Percentiles rank a stretch among this genome's conserved stretches.
Conservation (phyloP, 1,140 invertebrate genomes). For the Trichonephila clavata region DNA sequence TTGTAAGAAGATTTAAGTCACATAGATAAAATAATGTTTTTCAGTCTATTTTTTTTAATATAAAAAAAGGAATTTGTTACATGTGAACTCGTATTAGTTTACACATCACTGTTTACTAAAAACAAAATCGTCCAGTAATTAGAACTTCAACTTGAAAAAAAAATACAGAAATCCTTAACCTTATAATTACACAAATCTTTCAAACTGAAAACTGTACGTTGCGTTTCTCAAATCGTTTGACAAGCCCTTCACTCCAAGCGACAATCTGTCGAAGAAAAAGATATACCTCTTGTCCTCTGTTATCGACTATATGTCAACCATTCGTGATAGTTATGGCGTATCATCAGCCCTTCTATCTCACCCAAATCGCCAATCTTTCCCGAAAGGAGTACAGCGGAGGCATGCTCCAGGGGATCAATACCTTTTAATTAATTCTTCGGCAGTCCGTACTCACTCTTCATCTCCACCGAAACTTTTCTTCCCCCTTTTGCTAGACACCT, state of each 20-base stretch:
- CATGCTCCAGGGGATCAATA: background rate
- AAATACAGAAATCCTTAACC: too few relatives aligned
- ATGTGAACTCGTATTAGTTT: too few relatives aligned
- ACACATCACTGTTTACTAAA: too few relatives aligned
- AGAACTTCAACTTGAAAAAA: too few relatives aligned
- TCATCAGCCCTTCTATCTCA: constrained; percentile 15
- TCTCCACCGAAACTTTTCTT: background rate
- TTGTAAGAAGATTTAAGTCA: too few relatives aligned
- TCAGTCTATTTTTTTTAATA: too few relatives aligned
- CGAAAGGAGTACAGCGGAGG: constrained; percentile 22
- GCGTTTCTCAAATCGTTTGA: too few relatives aligned
- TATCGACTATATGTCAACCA: constrained; percentile 26
- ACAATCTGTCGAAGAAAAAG: background rate
- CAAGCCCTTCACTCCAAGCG: background rate
- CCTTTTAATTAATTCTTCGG: constrained; percentile 57
- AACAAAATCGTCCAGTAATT: too few relatives aligned
- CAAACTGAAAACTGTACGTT: too few relatives aligned
- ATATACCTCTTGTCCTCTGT: background rate
- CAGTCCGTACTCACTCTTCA: constrained; percentile 9
- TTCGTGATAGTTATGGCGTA: constrained; percentile 1
- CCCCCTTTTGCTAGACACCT: background rate
- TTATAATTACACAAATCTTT: too few relatives aligned
- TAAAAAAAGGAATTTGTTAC: too few relatives aligned
- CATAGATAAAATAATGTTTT: too few relatives aligned
- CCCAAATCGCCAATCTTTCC: constrained; percentile 35